Percentiles rank a stretch among this genome's conserved stretches.
Evolutionary conservation across 2,797 vertebrate genomes (phyloP).

Genomic region (Apodemus agrarius): DNA sequence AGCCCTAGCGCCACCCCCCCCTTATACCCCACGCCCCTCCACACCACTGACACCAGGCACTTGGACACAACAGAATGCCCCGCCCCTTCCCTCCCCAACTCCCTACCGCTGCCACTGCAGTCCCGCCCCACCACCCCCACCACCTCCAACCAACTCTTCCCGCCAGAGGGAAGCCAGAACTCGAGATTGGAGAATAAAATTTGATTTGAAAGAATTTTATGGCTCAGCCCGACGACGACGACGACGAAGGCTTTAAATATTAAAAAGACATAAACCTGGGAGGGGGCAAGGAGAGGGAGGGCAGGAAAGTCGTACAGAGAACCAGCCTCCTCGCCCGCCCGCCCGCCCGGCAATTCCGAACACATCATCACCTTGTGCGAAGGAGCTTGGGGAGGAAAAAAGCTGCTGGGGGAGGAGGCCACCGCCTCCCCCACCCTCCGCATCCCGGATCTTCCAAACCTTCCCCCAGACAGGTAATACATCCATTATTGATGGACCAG

Average conservation of each 20-base stretch:
- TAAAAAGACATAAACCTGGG: slow-evolving; percentile 72
- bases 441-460: slow-evolving; percentile 71
- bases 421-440: background rate
- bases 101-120: background rate
- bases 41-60: too few species aligned
- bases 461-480: slow-evolving; percentile 79
- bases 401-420: background rate
- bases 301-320: background rate
- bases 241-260: slow-evolving; percentile 78
- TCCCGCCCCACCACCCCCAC: too few species aligned
- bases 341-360: slow-evolving; percentile 24
- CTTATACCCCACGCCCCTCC: background rate
- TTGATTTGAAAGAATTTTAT: slow-evolving; percentile 73
- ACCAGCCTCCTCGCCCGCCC: slow-evolving; percentile 50
- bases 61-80: background rate
- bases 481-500: slow-evolving; percentile 83
- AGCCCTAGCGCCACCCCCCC: too few species aligned
- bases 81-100: too few species aligned
- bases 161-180: slow-evolving; percentile 42
- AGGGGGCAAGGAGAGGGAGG: background rate
- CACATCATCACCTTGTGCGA: slow-evolving; percentile 2
- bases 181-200: slow-evolving; percentile 39
- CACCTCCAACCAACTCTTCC: background rate
- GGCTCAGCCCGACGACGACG: slow-evolving; percentile 36
- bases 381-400: background rate